Evolutionary conservation across 2,113 vertebrate species (phyloP), one percentile per base, ranked within the genome.

Genomic region (Notiomystis cincta): DNA sequence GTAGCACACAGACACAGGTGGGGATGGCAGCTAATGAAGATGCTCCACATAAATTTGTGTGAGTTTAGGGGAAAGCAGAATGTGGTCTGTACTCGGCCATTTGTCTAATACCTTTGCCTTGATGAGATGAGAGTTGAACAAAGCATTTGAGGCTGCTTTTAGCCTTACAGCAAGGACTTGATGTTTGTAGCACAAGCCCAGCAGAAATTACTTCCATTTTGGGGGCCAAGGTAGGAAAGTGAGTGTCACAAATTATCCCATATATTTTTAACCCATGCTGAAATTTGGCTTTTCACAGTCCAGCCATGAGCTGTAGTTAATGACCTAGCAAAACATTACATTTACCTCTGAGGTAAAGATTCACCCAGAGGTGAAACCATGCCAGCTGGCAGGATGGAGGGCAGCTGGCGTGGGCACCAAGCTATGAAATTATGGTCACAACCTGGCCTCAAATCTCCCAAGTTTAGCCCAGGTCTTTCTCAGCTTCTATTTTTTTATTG

Each of bases 311-410:
- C 51, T 66, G 24, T 35, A 27, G 27, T 60, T 44, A 50, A 65
- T 44, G 31, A 38, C 23, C 51, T 51, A 47, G 25, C 1, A 31
- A 53, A 44, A 12, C 9, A 27, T 1, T 85, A 8, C 6, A 4
- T 47, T 79, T 80, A n/a, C 38, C 23, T 89, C 64, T n/a, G 35
- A 42, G 35, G 16, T 14, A 44, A 40, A 37, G 33, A 4, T 45
- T 44, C 9, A 9, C 44, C 33, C 0, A 0, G 48, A 58, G 27
- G 23, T 33, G 35, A 71, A 42, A 16, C 20, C 20, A 2, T 1
- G 6, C 10, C 50, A 58, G 47, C 47, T 80, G 51, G 33, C 23
- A 35, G 33, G 28, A 31, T 33, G 33, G 25, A 95, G 54, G 54
- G 28, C 44, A 56, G 38, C 37, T 90, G 89, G 17, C 22, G 24